Conservation (phyloP, 2,888 invertebrate genomes). For the Cryptocephalus moraei region DNA sequence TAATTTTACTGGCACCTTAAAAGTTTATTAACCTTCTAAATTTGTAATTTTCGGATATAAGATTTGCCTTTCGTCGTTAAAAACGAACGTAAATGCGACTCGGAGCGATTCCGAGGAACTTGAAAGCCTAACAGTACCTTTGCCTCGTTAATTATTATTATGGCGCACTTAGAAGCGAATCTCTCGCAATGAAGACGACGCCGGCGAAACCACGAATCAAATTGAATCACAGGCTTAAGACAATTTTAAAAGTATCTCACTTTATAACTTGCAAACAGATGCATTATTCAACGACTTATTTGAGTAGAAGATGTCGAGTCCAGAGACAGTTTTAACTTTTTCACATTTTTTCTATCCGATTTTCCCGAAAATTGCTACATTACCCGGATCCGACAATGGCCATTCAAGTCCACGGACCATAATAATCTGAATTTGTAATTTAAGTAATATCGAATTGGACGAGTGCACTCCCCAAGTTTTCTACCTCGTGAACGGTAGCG, state of each 20-base stretch:
- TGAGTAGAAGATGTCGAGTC: too few species aligned
- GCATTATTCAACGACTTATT: too few species aligned
- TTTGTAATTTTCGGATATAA: slow-evolving; percentile 18
- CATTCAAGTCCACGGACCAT: slow-evolving; percentile 20
- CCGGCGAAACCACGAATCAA: too few species aligned
- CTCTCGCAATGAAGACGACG: too few species aligned
- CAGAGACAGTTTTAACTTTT: too few species aligned
- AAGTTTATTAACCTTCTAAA: slow-evolving; percentile 22
- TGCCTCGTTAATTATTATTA: too few species aligned
- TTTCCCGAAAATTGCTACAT: background rate
- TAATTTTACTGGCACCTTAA: slow-evolving; percentile 25
- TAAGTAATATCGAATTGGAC: slow-evolving; percentile 28
- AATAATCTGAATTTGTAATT: slow-evolving; percentile 31
- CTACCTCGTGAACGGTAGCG: slow-evolving; percentile 17
- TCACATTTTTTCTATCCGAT: background rate
- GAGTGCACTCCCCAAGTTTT: slow-evolving; percentile 17
- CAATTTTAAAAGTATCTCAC: too few species aligned
- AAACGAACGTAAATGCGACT: background rate
- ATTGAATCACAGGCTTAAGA: too few species aligned
- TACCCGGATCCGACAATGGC: slow-evolving; percentile 6
- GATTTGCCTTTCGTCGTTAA: slow-evolving; percentile 12
- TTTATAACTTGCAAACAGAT: too few species aligned
- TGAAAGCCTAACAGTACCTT: too few species aligned
- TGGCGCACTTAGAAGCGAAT: too few species aligned
- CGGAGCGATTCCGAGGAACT: too few species aligned